Evolutionary conservation across 2,888 invertebrate species (phyloP).

Genomic region (Melieria picta): DNA sequence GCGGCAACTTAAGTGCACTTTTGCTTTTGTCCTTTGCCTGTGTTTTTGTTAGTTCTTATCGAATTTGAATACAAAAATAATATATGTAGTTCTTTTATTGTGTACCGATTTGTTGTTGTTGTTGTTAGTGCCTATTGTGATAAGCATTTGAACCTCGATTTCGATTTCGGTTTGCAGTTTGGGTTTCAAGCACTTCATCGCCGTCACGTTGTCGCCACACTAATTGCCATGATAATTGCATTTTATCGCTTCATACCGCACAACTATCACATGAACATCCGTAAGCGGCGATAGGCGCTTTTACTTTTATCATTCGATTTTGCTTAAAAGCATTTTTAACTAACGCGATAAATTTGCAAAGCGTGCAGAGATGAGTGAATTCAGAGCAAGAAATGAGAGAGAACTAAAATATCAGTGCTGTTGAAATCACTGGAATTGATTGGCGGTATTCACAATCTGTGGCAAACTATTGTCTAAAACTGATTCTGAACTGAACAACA

Average conservation of each 20-base stretch:
- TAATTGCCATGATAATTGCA: constrained; percentile 34
- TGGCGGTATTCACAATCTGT: too few species aligned
- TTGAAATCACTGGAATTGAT: too few species aligned
- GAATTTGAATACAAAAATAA: constrained; percentile 34
- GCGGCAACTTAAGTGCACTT: constrained; percentile 31
- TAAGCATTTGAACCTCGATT: not conserved
- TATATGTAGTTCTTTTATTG: constrained; percentile 20
- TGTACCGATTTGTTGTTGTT: not conserved
- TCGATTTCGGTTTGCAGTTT: not conserved
- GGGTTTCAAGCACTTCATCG: constrained; percentile 13
- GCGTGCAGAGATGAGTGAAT: too few species aligned
- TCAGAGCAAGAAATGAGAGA: too few species aligned
- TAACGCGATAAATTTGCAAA: too few species aligned
- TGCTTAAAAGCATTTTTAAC: too few species aligned
- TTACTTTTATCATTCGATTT: too few species aligned
- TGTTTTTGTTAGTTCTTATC: constrained; percentile 28
- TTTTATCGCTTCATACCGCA: constrained; percentile 25
- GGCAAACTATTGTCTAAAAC: too few species aligned
- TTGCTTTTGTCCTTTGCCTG: constrained; percentile 29
- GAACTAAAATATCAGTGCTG: too few species aligned
- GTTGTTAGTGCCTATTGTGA: not conserved
- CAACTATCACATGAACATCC: too few species aligned
- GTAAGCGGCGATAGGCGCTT: too few species aligned
- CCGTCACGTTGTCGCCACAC: constrained; percentile 30
- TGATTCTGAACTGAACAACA: too few species aligned